Evolutionary conservation across 2,113 vertebrate genomes (phyloP), one percentile per base, ranked within the genome.

Genomic region (Tapirus terrestris): DNA sequence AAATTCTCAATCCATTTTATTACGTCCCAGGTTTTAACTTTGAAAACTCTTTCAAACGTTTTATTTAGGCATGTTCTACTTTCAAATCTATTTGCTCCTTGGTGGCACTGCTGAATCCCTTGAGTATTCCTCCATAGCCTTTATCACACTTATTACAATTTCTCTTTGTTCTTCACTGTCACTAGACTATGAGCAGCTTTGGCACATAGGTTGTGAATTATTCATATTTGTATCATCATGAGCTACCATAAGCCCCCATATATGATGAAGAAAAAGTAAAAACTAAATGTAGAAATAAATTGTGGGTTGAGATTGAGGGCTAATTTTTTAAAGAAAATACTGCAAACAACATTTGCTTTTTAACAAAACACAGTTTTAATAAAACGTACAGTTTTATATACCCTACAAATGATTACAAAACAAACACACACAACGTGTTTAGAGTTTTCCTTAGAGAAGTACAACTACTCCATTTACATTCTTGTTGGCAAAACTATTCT

Each of bases 371-470:
- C 16, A 56, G 2, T 70, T 92, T 79, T 84, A 82, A 82, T 85
- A 72, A 85, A 60, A 51, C 9, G n/a, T 43, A 11, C 1, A n/a
- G 4, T 75, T 85, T 56, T 63, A 39, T 0, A 16, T 18, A 79
- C 3, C 48, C 25, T 82, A 75, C 0, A 23, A 27, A 63, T 75
- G 43, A 53, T 45, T 82, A n/a, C 82, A 45, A 67, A 53, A 68
- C 8, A 93, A 63, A 90, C 27, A 9, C 2, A 88, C 16, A 60
- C 39, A 70, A 75, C 6, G 8, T 72, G 25, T 75, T 81, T 75
- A 63, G 36, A 56, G 17, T 84, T 95, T 72, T 82, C 33, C 63
- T 95, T 95, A 81, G 63, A 87, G n/a, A 85, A 86, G 31, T 83
- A n/a, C 17, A 80, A 27, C 56, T 75, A 14, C 1, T 33, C 33